Evolutionary conservation across 2,113 vertebrate genomes (phyloP).

Genomic region (Haplotaxodon microlepis): DNA sequence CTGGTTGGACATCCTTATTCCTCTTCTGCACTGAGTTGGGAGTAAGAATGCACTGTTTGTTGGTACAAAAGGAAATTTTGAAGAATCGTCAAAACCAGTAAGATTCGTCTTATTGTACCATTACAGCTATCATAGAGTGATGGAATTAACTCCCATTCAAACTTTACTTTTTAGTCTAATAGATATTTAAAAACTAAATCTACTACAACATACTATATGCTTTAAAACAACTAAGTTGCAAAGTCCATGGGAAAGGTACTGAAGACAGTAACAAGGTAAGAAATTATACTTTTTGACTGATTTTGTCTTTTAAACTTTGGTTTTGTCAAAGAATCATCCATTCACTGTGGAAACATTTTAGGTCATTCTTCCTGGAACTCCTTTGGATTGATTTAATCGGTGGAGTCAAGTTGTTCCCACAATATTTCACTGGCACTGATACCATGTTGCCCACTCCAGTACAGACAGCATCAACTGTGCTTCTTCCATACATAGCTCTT

Average conservation of each 20-base stretch:
- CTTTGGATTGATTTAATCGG: not conserved
- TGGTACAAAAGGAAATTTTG: not conserved
- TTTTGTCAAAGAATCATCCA: not conserved
- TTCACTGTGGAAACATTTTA: not conserved
- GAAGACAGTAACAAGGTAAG: not conserved
- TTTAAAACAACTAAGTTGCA: not conserved
- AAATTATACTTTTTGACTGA: not conserved
- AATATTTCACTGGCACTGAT: not conserved
- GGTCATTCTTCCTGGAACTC: not conserved
- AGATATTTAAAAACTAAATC: rapidly evolving
- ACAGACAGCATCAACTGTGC: not conserved
- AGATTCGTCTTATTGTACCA: rapidly evolving
- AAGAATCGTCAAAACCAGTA: not conserved
- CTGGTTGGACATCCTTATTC: not conserved
- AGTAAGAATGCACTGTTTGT: rapidly evolving
- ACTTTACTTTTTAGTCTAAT: not conserved
- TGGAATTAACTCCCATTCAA: not conserved
- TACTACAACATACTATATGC: not conserved
- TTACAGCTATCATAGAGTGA: not conserved
- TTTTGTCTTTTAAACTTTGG: not conserved
- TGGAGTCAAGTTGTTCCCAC: not conserved
- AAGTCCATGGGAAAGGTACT: not conserved
- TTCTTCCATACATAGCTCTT: not conserved
- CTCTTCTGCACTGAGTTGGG: rapidly evolving
- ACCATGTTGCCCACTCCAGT: not conserved